phyloP scores from a whole-genome alignment of 2,113 vertebrate genomes.

The Baryphthengus martii region DNA sequence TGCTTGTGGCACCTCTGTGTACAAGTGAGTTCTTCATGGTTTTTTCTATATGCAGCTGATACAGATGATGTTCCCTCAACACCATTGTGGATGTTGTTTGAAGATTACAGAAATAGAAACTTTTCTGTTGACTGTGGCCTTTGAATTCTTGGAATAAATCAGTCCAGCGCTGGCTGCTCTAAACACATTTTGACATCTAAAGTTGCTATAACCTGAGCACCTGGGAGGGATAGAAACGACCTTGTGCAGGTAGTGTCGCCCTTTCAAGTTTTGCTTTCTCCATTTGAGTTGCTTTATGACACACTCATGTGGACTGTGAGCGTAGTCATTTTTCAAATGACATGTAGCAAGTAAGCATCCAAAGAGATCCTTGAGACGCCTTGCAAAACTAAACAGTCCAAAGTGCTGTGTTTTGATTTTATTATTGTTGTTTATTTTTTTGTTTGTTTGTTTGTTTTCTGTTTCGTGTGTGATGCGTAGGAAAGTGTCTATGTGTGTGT shows the following conservation, averaged over 20 bases:
- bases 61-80: not conserved
- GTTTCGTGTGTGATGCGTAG: accelerated
- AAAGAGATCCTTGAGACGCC: not conserved
- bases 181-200: not conserved
- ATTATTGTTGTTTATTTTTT: too few relatives aligned
- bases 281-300: not conserved
- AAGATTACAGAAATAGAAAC: not conserved
- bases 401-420: too few relatives aligned
- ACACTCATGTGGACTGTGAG: not conserved
- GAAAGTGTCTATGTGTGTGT: accelerated
- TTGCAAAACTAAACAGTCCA: not conserved
- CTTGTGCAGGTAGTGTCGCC: not conserved
- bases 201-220: not conserved
- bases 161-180: not conserved
- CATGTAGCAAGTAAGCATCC: not conserved
- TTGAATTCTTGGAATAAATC: not conserved
- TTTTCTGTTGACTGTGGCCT: not conserved
- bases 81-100: not conserved
- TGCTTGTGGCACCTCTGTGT: not conserved
- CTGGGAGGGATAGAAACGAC: not conserved
- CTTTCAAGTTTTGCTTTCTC: not conserved
- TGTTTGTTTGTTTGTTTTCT: too few relatives aligned
- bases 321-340: not conserved
- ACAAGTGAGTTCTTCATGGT: not conserved
- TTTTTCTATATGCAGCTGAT: not conserved